Conservation (phyloP, 2,797 vertebrate genomes). For the Propithecus perrieri region DNA sequence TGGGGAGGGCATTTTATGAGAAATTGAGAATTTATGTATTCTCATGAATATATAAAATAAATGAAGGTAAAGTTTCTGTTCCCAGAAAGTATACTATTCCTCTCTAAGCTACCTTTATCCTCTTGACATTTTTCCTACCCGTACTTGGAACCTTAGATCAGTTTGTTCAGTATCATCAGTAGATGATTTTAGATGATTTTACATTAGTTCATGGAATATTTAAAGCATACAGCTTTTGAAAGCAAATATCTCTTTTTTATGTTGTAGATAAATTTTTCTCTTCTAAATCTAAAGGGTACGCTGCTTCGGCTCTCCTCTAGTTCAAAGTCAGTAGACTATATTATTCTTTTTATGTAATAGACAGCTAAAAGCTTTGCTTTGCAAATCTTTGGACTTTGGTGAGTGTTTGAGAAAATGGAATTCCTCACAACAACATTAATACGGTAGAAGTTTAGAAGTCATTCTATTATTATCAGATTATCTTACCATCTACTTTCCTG, state of each 20-base stretch:
- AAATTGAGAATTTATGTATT: not conserved
- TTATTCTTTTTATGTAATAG: constrained; percentile 69
- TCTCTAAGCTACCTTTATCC: not conserved
- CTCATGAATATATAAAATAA: not conserved
- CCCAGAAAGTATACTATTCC: not conserved
- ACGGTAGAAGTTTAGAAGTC: constrained; percentile 35
- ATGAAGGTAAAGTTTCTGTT: not conserved
- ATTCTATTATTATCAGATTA: constrained; percentile 64
- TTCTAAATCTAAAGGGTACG: constrained; percentile 68
- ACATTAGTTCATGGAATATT: not conserved
- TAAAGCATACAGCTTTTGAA: not conserved
- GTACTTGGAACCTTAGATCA: not conserved
- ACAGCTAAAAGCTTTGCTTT: constrained; percentile 70
- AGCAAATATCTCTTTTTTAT: not conserved
- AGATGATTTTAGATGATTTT: not conserved
- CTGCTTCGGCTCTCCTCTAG: constrained; percentile 64
- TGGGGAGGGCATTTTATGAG: not conserved
- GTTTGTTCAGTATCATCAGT: not conserved
- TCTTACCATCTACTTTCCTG: constrained; percentile 58
- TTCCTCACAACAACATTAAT: constrained; percentile 79
- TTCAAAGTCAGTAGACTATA: constrained; percentile 81
- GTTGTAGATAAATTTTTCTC: constrained; percentile 70
- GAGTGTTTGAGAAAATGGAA: constrained; percentile 70
- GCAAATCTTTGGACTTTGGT: constrained; percentile 60
- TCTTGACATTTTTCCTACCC: not conserved